phyloP scores from a whole-genome alignment of 2,888 invertebrate genomes.

The Temnothorax unifasciatus region DNA sequence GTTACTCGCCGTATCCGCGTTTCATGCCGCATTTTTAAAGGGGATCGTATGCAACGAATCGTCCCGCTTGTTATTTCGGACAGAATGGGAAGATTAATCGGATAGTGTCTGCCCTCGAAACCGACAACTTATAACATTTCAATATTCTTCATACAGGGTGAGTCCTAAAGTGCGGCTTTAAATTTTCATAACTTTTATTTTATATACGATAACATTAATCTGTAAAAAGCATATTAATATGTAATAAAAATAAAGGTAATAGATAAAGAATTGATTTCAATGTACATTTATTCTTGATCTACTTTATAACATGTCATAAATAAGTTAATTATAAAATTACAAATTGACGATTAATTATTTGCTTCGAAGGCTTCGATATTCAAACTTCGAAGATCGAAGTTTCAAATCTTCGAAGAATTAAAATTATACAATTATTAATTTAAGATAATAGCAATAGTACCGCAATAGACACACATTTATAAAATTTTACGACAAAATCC shows the following conservation, averaged over 20 bases:
- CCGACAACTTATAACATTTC: background rate
- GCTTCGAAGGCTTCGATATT: too few relatives aligned
- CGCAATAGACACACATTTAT: too few relatives aligned
- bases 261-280: background rate
- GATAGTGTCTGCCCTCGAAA: background rate
- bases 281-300: background rate
- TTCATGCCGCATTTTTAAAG: conserved; percentile 47
- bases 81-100: conserved; percentile 14
- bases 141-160: background rate
- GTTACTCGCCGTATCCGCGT: conserved; percentile 14
- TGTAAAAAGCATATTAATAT: background rate
- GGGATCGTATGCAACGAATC: conserved; percentile 32
- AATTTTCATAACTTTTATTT: background rate
- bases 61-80: background rate
- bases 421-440: too few relatives aligned
- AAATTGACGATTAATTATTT: background rate
- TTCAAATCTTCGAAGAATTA: too few relatives aligned
- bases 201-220: background rate
- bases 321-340: background rate
- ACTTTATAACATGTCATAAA: background rate
- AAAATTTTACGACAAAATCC: too few relatives aligned
- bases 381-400: too few relatives aligned
- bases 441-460: too few relatives aligned
- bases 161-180: background rate
- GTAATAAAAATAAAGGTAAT: background rate